These are phyloP conservation scores for Nesospiza acunhae DNA, from an alignment of 2,113 vertebrate genomes.

Conservation along the genomic window DNA sequence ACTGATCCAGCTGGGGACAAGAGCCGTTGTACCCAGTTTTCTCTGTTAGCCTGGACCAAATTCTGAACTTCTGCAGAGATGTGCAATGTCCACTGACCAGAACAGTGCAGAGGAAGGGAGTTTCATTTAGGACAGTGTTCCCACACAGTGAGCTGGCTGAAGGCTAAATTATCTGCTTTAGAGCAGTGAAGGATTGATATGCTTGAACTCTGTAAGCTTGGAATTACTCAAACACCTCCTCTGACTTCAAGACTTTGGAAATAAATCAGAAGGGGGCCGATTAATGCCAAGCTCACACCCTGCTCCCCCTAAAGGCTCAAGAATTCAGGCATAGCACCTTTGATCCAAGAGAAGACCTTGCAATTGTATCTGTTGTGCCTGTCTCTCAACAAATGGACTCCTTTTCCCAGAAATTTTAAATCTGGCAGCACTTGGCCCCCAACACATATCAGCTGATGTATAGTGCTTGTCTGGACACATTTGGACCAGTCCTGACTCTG, in stretches of 20 bases:
- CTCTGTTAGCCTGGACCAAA: background rate
- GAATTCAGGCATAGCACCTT: background rate
- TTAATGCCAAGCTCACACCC: background rate
- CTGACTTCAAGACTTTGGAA: background rate
- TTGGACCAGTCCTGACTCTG: slow-evolving; percentile 9
- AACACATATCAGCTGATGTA: background rate
- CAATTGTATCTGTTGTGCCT: background rate
- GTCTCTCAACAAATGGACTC: background rate
- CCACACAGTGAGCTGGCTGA: background rate
- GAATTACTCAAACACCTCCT: background rate
- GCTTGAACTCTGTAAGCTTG: background rate
- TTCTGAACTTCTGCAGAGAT: background rate
- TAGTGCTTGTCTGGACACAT: slow-evolving; percentile 17
- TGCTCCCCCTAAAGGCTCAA: background rate
- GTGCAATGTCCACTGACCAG: background rate
- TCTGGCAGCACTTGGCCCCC: slow-evolving; percentile 7
- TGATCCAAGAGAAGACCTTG: background rate
- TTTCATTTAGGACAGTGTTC: background rate
- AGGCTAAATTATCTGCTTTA: background rate
- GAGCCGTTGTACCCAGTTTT: background rate
- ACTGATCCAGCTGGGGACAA: background rate
- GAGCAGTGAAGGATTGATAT: background rate
- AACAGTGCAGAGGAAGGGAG: background rate
- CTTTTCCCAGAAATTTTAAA: background rate
- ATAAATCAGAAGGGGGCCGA: background rate